Base-by-base conservation (phyloP, 2,113 vertebrate genomes). In the Peucedramus taeniatus region DNA sequence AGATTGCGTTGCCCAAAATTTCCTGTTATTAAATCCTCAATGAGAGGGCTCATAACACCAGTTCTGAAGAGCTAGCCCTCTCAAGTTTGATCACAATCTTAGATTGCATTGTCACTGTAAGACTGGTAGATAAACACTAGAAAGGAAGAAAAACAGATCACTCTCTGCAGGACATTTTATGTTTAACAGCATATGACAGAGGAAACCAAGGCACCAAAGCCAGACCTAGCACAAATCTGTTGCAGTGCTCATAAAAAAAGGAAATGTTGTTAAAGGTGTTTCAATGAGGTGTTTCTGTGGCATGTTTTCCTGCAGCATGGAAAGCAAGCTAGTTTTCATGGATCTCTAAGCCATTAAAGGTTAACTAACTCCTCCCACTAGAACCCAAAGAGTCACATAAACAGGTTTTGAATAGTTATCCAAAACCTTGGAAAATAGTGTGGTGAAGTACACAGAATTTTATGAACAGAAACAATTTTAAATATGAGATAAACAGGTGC, bases 261-360 rank as follows among this genome's bases (percentile, higher is more conserved):
- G n/a, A 95, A 88, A 89, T 28, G 22, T 54, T 85, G 49, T 90
- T 92, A 93, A 87, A 75, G 59, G 9, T 83, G 28, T 81, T 86
- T 83, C 69, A 82, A 35, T 50, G 23, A 93, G 72, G 40, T 92
- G 85, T 45, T 96, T 95, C 80, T 93, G 92, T 24, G 57, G 4
- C 27, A 71, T 75, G n/a, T 75, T 94, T 94, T 93, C 72, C 83
- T 92, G 71, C 53, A 83, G 40, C 56, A 77, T 10, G 37, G 64
- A 90, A 92, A 94, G 31, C 28, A 93, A 93, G 39, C 44, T 75
- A 54, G 45, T 65, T 90, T 96, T 96, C 76, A 75, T 61, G 76
- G 76, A 84, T 68, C 35, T 60, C 39, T 90, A 56, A 82, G 60
- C 31, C 60, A 44, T 90, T 57, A 93, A 88, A 88, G 5, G 26